Percentiles rank a stretch among this genome's conserved stretches.
Conservation (phyloP, 2,888 invertebrate species). For the Elysia crispata region DNA sequence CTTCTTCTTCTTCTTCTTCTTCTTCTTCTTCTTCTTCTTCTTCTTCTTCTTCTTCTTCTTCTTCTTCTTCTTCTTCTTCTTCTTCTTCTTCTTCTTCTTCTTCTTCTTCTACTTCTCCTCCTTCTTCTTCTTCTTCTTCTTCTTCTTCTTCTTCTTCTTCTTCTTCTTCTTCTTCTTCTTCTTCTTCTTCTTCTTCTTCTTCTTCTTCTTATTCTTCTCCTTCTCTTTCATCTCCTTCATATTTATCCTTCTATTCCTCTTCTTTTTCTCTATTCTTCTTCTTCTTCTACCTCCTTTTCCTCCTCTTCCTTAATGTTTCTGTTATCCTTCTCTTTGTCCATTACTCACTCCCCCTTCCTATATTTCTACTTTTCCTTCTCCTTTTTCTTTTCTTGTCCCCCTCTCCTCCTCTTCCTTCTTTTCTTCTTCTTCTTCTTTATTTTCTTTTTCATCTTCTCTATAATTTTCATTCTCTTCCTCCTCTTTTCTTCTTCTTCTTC, state of each 20-base stretch:
- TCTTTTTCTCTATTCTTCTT: too few relatives aligned
- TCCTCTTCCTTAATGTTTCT: neutral
- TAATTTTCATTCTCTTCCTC: neutral
- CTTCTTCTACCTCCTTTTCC: neutral
- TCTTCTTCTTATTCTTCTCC: neutral
- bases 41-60: constrained; percentile 26
- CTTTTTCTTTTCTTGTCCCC: neutral
- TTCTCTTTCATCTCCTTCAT: neutral
- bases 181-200: constrained; percentile 1
- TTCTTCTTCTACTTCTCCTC: neutral
- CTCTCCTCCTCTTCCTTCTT: constrained; percentile 4
- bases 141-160: neutral
- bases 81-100: neutral
- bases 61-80: constrained; percentile 5
- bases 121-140: constrained; percentile 17
- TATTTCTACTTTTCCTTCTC: neutral
- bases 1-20: neutral
- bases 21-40: constrained; percentile 18
- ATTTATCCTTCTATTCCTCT: too few relatives aligned
- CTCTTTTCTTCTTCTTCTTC: constrained; percentile 1
- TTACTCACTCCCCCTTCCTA: neutral
- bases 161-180: constrained; percentile 17
- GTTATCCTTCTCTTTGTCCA: too few relatives aligned
- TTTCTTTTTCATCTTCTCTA: neutral
- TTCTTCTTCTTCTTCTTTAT: constrained; percentile 11